These are phyloP conservation scores for Tetanocera ferruginea DNA, from an alignment of 2,888 invertebrate genomes.

Conservation along the genomic window DNA sequence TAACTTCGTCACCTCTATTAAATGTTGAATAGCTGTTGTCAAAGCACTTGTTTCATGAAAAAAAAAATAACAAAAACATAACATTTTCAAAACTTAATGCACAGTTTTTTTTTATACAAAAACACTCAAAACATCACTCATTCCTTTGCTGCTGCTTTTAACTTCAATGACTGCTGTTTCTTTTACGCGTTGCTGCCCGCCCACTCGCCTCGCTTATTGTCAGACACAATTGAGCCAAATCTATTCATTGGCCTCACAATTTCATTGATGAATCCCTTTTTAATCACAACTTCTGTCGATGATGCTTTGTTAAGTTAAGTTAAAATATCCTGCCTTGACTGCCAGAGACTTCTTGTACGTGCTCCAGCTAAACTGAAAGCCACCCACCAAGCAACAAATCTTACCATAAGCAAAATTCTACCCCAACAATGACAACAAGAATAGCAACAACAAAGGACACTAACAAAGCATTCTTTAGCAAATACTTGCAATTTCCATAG, in stretches of 20 bases:
- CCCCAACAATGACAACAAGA: background rate
- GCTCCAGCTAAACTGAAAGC: background rate
- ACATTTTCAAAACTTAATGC: too few relatives aligned
- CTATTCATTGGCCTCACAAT: constrained; percentile 6
- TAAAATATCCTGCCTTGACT: constrained; percentile 33
- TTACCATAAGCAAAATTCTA: background rate
- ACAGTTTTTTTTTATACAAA: background rate
- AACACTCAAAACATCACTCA: background rate
- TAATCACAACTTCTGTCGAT: constrained; percentile 9
- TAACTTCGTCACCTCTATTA: too few relatives aligned
- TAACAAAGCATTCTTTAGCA: constrained; percentile 13
- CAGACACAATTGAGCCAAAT: background rate
- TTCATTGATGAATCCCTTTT: constrained; percentile 19
- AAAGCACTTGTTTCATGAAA: too few relatives aligned
- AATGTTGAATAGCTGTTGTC: too few relatives aligned
- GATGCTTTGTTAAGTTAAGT: constrained; percentile 36
- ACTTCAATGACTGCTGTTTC: too few relatives aligned
- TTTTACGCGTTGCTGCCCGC: too few relatives aligned
- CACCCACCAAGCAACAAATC: background rate
- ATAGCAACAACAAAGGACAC: constrained; percentile 1
- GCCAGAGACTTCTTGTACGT: background rate
- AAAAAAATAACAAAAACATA: too few relatives aligned
- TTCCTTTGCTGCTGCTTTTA: background rate
- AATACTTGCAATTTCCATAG: constrained; percentile 20
- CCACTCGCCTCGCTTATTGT: background rate